phyloP scores from a whole-genome alignment of 2,113 vertebrate species.

The Promerops cafer region DNA sequence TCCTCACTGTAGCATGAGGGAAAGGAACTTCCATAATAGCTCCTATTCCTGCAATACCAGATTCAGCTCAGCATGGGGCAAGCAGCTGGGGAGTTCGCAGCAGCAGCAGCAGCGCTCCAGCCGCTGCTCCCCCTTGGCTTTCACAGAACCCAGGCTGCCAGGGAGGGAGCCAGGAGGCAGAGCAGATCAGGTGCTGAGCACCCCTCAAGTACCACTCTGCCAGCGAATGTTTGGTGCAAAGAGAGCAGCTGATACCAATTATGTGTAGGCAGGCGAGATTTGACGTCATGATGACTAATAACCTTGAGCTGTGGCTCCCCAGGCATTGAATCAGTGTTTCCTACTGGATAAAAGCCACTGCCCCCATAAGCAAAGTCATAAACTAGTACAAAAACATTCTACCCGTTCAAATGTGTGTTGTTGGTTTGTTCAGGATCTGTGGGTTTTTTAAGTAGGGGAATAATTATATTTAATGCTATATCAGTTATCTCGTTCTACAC shows the following conservation, averaged over 20 bases:
- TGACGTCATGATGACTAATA: neutral
- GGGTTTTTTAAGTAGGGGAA: neutral
- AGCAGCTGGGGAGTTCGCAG: neutral
- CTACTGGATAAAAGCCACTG: neutral
- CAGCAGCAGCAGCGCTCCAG: neutral
- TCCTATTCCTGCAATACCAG: neutral
- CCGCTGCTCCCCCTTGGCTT: neutral
- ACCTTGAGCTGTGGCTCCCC: neutral
- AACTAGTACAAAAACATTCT: neutral
- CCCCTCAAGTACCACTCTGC: neutral
- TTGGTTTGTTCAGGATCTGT: neutral
- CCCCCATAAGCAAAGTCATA: neutral
- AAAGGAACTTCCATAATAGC: neutral
- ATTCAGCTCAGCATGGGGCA: neutral
- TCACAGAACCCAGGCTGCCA: neutral
- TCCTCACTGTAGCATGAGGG: neutral
- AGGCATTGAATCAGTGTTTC: neutral
- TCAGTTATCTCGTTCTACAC: neutral
- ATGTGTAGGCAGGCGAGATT: neutral
- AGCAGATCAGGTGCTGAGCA: neutral
- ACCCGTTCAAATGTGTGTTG: neutral
- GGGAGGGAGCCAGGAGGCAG: neutral
- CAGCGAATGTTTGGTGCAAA: rapidly evolving
- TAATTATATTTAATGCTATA: neutral
- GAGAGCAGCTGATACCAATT: neutral